Evolutionary conservation across 1,140 invertebrate genomes (phyloP).

Genomic region (Nylanderia fulva): DNA sequence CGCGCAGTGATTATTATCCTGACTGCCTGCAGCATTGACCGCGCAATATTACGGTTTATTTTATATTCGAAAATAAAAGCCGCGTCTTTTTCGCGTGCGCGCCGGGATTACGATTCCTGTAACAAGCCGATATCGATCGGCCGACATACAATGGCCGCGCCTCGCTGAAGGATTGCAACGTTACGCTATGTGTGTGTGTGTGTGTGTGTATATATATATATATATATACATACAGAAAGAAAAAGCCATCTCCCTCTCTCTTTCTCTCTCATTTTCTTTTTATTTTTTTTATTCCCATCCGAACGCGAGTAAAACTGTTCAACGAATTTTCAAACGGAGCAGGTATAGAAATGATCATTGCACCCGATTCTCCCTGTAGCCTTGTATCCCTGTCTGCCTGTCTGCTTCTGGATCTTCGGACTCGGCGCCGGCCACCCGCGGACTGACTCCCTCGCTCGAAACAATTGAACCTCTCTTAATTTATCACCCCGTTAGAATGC

Average conservation of each 20-base stretch:
- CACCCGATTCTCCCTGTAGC: slow-evolving; percentile 20
- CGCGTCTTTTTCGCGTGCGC: slow-evolving; percentile 20
- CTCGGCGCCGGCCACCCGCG: slow-evolving; percentile 57
- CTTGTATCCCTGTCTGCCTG: slow-evolving; percentile 1
- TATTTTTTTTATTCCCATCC: not conserved
- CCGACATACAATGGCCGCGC: slow-evolving; percentile 31
- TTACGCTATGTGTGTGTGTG: no score
- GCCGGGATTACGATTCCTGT: slow-evolving; percentile 47
- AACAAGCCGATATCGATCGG: slow-evolving; percentile 53
- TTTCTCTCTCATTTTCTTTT: no score
- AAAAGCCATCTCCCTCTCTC: not conserved
- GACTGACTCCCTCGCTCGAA: slow-evolving; percentile 70
- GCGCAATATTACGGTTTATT: slow-evolving; percentile 21
- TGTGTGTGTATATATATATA: no score
- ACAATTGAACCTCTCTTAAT: slow-evolving; percentile 76
- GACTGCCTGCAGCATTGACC: not conserved
- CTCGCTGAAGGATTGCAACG: slow-evolving; percentile 41
- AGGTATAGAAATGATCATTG: slow-evolving; percentile 60
- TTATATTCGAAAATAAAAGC: slow-evolving; percentile 43
- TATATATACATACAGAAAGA: slow-evolving; percentile 1
- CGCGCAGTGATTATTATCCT: slow-evolving; percentile 52
- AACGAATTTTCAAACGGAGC: slow-evolving; percentile 52
- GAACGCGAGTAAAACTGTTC: slow-evolving; percentile 35
- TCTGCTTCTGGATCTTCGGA: slow-evolving; percentile 34
- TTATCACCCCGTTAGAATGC: slow-evolving; percentile 74